Evolutionary conservation across 2,113 vertebrate genomes (phyloP).

Genomic region (Litocranius walleri): DNA sequence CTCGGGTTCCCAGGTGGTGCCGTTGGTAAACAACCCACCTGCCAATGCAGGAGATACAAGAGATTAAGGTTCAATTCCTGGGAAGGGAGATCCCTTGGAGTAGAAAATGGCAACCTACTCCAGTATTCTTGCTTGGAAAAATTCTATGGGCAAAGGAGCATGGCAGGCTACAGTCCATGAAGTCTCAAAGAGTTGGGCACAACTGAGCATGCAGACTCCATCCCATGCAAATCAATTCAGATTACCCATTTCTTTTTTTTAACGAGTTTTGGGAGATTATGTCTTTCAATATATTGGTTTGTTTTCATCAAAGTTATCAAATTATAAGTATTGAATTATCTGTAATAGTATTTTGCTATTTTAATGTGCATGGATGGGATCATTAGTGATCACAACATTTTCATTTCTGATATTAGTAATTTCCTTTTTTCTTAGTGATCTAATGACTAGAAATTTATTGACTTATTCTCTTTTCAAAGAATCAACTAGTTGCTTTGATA

Average conservation of each 20-base stretch:
- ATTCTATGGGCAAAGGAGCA: too few relatives aligned
- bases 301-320: not conserved
- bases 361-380: not conserved
- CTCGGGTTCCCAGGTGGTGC: not conserved
- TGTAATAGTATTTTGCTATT: not conserved
- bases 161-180: not conserved
- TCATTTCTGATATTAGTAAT: not conserved
- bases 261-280: not conserved
- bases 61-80: not conserved
- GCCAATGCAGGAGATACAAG: not conserved
- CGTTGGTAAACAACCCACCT: not conserved
- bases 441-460: not conserved
- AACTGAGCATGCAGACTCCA: not conserved
- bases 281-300: not conserved
- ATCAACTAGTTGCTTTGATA: not conserved
- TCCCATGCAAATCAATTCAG: not conserved
- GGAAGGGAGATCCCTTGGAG: not conserved
- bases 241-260: not conserved
- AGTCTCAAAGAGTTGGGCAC: not conserved
- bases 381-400: not conserved
- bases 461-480: not conserved
- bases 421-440: not conserved
- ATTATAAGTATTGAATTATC: not conserved
- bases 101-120: not conserved
- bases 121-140: not conserved